Base-by-base conservation (phyloP, 2,797 vertebrate genomes). In the Melopsittacus undulatus region DNA sequence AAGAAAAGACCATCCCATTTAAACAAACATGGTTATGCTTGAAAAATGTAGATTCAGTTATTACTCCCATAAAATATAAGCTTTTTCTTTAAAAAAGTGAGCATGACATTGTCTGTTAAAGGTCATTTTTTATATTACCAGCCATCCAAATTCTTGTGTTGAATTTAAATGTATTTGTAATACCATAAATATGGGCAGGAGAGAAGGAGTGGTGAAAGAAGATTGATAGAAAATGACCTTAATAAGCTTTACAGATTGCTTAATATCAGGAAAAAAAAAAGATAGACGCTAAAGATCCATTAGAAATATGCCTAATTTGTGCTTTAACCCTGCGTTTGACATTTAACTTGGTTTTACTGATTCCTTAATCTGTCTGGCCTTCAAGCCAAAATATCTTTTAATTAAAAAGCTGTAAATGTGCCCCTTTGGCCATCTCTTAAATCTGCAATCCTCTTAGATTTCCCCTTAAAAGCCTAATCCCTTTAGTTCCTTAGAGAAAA, bases 401-500 rank as follows among this genome's bases (percentile, higher is more conserved):
- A 96, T 94, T 95, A 94, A 96, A 95, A 94, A 95, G 26, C 85
- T 84, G 86, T 90, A 91, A 94, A 84, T 16, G 67, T 49, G 36
- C 59, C 63, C 83, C 77, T 86, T 23, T 80, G 83, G 77, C 70
- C 83, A 97, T 94, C 91, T 92, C 89, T 94, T 92, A 90, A 94
- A 95, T 91, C 91, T 89, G 29, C 43, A 96, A 56, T 96, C 92
- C 94, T 95, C 91, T 92, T 91, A 90, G 29, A 52, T 72, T 79
- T 79, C 59, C 56, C 22, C 56, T 94, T 46, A 70, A 78, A 85
- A 91, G 54, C 54, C 72, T 92, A 94, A 96, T 95, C 94, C 61
- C 74, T 40, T 79, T 36, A 83, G 54, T 8, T 81, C 76, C 76
- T 83, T 14, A 49, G 49, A 76, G 91, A 18, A 49, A 70, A 84